Base-by-base conservation (phyloP, 2,888 invertebrate species). In the Fabriciana adippe region DNA sequence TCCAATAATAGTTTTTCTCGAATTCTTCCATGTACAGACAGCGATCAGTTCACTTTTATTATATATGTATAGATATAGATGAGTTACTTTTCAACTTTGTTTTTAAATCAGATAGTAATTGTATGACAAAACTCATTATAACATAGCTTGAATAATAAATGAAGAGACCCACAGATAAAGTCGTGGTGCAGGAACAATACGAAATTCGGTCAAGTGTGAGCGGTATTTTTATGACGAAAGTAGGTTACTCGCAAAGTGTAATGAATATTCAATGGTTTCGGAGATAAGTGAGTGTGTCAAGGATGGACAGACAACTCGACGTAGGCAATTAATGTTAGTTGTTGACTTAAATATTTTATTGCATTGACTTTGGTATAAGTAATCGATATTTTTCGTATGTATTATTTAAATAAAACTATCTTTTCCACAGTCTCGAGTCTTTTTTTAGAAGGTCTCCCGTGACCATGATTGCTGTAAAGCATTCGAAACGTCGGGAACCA, bases 281-380 rank as follows among this genome's bases (percentile, higher is more conserved):
- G 69, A 69, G 71, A 71, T 69, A 71, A 71, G 69, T 64, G 71
- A 69, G 66, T 71, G 62, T 71, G 71, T 69, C 71, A 71, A 71
- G 71, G 71, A 69, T 64, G 57, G 31, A 64, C 64, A 26, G 66
- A 67, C 69, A 54, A 57, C 26, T 56, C 66, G 53, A 41, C 55
- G 56, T 66, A 48, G 62, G 31, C 47, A 59, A 60, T 59, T 62
- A 21, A 41, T 16, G 41, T 48, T 26, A 15, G 31, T 11, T 4
- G 14, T 60, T 26, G 48, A n/a, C 21, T 47, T 48, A 47, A 47
- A 26, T 18, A 21, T 59, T 26, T 47, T 26, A 48, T 59, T 59
- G 15, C 26, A n/a, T 15, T 18, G 8, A 21, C 26, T 21, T 51
- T 51, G 50, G 3, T 8, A 41, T 11, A 6, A 26, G 5, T 4